Base-by-base conservation (phyloP, 2,797 vertebrate species). In the Diglossa cyanea region DNA sequence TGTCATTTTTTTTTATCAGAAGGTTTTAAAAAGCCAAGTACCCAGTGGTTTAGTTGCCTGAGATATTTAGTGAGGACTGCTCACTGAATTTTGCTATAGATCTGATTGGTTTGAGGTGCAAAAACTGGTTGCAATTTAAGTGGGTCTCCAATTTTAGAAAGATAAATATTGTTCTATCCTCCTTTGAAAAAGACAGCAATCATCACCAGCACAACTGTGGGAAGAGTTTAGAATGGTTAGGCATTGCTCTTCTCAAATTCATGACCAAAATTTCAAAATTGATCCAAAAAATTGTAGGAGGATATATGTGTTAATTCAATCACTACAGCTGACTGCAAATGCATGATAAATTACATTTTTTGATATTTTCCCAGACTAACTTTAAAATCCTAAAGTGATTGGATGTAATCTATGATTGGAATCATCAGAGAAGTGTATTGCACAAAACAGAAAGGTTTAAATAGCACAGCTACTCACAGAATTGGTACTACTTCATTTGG, bases 61-160 rank as follows among this genome's bases (percentile, higher is more conserved):
- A 98, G 98, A 99, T 97, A 88, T 98, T 99, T 63, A 98, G 98
- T 50, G 97, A 98, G 31, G 98, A 98, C 2, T 98, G 98, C 95
- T 99, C 98, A 54, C 98, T 98, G 96, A 99, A 99, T 97, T 99
- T 99, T 72, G 98, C 97, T 95, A 98, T 98, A 98, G 95, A 98
- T 98, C 44, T 98, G 98, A 94, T 97, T 98, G 72, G 97, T 97
- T 94, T 98, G 98, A 91, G 97, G 73, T 65, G 94, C 96, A 98
- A 98, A 95, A 99, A 93, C 21, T 98, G 97, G 77, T 98, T 98
- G 58, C 98, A 97, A 82, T 98, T 95, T 98, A 98, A 62, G 4
- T 97, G 97, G 11, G 98, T 98, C 98, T 98, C 98, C 98, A 98
- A 67, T 98, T 98, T 98, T 97, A 95, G 98, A 88, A 89, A 99